phyloP scores from a whole-genome alignment of 2,888 invertebrate species.

The Phrixothrix hirtus region DNA sequence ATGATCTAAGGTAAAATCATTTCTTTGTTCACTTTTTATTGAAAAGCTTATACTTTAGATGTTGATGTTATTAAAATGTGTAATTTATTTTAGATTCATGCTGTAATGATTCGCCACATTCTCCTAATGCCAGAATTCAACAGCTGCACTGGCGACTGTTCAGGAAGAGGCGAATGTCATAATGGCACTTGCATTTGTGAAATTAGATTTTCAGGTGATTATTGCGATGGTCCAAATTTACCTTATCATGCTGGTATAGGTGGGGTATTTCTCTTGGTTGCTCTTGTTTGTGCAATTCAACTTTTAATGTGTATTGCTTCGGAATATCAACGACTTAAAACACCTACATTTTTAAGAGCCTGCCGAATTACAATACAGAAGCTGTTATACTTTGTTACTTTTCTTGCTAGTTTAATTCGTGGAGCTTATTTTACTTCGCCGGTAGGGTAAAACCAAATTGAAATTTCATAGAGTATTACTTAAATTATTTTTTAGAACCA shows the following conservation, averaged over 20 bases:
- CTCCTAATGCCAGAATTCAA: slow-evolving; percentile 53
- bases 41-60: too few relatives aligned
- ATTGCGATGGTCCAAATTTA: slow-evolving; percentile 81
- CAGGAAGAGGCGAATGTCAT: slow-evolving; percentile 88
- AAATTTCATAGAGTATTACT: background rate
- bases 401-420: slow-evolving; percentile 80
- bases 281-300: slow-evolving; percentile 82
- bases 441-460: too few relatives aligned
- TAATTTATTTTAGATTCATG: slow-evolving; percentile 14
- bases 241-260: slow-evolving; percentile 77
- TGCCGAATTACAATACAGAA: slow-evolving; percentile 90
- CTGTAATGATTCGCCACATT: slow-evolving; percentile 53
- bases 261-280: slow-evolving; percentile 79
- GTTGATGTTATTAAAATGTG: background rate
- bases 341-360: slow-evolving; percentile 78
- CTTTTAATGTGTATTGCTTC: slow-evolving; percentile 80
- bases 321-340: slow-evolving; percentile 82
- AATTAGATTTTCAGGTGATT: slow-evolving; percentile 82
- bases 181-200: slow-evolving; percentile 91
- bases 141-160: slow-evolving; percentile 77
- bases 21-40: too few relatives aligned
- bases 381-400: slow-evolving; percentile 83
- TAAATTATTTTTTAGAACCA: slow-evolving; percentile 62
- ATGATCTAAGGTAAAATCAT: too few relatives aligned
- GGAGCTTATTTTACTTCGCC: slow-evolving; percentile 90